phyloP scores from a whole-genome alignment of 2,113 vertebrate species.

The Oreochromis aureus region DNA sequence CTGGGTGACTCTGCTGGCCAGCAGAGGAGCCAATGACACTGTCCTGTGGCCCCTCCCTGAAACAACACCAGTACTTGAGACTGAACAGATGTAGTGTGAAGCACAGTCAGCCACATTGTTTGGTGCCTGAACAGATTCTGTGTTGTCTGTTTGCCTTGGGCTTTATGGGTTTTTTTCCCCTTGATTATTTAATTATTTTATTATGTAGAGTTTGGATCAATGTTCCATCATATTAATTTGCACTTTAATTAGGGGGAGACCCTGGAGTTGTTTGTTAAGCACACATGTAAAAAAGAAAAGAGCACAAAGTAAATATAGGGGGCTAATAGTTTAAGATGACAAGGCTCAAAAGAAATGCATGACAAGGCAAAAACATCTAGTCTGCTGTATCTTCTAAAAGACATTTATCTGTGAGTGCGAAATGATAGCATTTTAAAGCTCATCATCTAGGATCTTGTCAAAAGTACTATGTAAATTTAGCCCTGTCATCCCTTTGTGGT shows the following conservation, averaged over 20 bases:
- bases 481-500: not conserved
- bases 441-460: not conserved
- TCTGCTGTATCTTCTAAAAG: not conserved
- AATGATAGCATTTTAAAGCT: not conserved
- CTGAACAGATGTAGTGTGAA: constrained; percentile 28
- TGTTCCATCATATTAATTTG: constrained; percentile 34
- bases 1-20: constrained; percentile 37
- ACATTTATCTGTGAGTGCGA: not conserved
- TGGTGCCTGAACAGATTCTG: constrained; percentile 50
- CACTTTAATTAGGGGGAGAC: constrained; percentile 61
- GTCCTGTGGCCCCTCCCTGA: constrained; percentile 26
- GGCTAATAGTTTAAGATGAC: not conserved
- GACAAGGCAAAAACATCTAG: not conserved
- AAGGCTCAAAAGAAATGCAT: not conserved
- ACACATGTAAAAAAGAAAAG: not conserved
- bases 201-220: constrained; percentile 9
- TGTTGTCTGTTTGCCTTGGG: constrained; percentile 49
- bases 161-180: not conserved
- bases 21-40: not conserved
- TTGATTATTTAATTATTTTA: not conserved
- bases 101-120: constrained; percentile 46
- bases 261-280: constrained; percentile 57
- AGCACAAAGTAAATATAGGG: not conserved
- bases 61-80: constrained; percentile 24
- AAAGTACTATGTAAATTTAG: not conserved